Evolutionary conservation across 2,888 invertebrate genomes (phyloP), one percentile per base, ranked within the genome.

Genomic region (Dendrolimus pini): DNA sequence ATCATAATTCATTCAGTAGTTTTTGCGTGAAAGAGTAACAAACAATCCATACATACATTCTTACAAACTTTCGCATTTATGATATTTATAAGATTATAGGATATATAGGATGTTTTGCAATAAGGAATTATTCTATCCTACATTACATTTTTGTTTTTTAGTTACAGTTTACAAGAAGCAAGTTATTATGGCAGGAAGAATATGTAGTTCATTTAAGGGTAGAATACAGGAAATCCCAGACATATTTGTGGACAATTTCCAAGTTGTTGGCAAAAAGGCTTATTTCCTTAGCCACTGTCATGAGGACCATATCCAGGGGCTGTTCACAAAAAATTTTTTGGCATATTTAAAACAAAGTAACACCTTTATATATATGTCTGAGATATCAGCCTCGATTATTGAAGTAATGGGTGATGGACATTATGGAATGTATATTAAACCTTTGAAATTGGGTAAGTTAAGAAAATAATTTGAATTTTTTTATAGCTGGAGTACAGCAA

Each of bases 271-370:
- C 63, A 71, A 85, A 55, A 80, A 81, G 53, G 89, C 89, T 0
- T 94, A 92, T 75, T 94, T 95, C 70, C 71, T 95, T 7, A 94
- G 94, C 42, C 94, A 95, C 67, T 94, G 92, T 62, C 95, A 95
- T 64, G 65, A 70, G 0, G 94, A 94, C 73, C 95, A 95, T 67
- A 93, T 47, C 47, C 47, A 70, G 7, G 94, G 94, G 0, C 68
- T 94, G 1, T 59, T 64, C 13, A 59, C 56, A 0, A 1, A 52
- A 0, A 42, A 9, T 0, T 68, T 83, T 1, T 55, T 70, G 0
- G 30, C 61, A 0, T 61, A 64, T 54, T 58, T 83, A 13, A 61
- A 62, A 9, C 59, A 54, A 9, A 64, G 67, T 12, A 61, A 72
- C 0, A 64, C 71, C 0, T 74, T 56, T 59, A 77, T 87, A 1